Evolutionary conservation across 2,113 vertebrate genomes (phyloP).

Genomic region (Brachyistius frenatus): DNA sequence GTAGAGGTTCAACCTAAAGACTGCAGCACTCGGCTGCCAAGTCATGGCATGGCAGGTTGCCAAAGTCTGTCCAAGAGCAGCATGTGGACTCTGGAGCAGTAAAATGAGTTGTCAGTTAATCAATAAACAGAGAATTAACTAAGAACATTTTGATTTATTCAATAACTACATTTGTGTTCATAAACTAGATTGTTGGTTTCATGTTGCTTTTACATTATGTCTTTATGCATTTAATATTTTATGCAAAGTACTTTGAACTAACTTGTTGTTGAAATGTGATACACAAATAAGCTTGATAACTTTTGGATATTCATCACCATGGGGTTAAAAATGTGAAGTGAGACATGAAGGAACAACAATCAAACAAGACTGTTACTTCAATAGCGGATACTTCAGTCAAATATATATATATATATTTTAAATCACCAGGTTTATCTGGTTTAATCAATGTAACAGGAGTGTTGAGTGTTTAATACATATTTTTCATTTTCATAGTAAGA

Average conservation of each 20-base stretch:
- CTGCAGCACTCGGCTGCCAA: slow-evolving; percentile 21
- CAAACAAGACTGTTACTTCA: not conserved
- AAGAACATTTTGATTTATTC: no score
- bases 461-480: not conserved
- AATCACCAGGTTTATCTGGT: not conserved
- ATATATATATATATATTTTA: no score
- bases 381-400: not conserved
- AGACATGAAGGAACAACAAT: not conserved
- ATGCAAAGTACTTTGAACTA: no score
- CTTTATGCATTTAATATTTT: no score
- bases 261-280: no score
- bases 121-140: not conserved
- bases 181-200: no score
- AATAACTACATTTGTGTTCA: no score
- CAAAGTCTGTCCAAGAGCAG: slow-evolving; percentile 20
- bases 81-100: not conserved
- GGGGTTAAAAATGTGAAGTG: not conserved
- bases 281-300: no score
- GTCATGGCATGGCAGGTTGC: slow-evolving; percentile 21
- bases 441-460: not conserved
- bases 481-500: no score
- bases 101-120: not conserved
- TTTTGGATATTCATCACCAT: no score
- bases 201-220: no score
- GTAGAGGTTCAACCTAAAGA: slow-evolving; percentile 20